Percentiles rank a stretch among this genome's conserved stretches.
Evolutionary conservation across 2,888 invertebrate species (phyloP).

Genomic region (Molanna angustata): DNA sequence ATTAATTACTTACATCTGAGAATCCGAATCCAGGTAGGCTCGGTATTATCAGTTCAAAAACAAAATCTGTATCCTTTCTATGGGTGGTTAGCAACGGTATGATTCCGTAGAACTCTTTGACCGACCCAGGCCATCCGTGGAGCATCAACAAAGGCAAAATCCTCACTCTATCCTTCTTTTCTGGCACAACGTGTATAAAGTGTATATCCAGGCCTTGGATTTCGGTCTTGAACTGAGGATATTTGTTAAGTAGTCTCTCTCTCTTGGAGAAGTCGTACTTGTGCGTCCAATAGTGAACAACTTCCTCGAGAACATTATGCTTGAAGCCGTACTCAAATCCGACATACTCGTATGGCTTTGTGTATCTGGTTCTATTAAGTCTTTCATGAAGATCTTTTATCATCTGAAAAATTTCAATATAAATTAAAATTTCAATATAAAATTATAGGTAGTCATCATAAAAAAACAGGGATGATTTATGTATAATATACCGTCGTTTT

Average conservation of each 20-base stretch:
- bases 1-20: constrained; percentile 44
- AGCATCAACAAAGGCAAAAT: constrained; percentile 67
- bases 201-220: constrained; percentile 74
- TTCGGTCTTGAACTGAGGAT: constrained; percentile 71
- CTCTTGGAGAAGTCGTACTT: constrained; percentile 65
- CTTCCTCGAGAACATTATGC: constrained; percentile 59
- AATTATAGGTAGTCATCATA: too few relatives aligned
- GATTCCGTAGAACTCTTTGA: constrained; percentile 78
- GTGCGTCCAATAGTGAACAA: constrained; percentile 77
- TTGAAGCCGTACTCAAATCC: constrained; percentile 84
- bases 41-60: constrained; percentile 57
- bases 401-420: constrained; percentile 39
- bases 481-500: too few relatives aligned
- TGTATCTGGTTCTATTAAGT: constrained; percentile 38
- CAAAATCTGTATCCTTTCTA: constrained; percentile 53
- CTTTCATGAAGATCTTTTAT: constrained; percentile 18
- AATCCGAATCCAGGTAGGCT: constrained; percentile 49
- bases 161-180: constrained; percentile 46
- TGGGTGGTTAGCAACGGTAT: constrained; percentile 64
- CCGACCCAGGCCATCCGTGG: constrained; percentile 90
- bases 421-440: too few relatives aligned
- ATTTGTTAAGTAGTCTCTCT: constrained; percentile 67
- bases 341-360: constrained; percentile 62
- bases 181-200: constrained; percentile 68
- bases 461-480: too few relatives aligned